Evolutionary conservation across 1,140 invertebrate genomes (phyloP).

Genomic region (Sycobia sp.): DNA sequence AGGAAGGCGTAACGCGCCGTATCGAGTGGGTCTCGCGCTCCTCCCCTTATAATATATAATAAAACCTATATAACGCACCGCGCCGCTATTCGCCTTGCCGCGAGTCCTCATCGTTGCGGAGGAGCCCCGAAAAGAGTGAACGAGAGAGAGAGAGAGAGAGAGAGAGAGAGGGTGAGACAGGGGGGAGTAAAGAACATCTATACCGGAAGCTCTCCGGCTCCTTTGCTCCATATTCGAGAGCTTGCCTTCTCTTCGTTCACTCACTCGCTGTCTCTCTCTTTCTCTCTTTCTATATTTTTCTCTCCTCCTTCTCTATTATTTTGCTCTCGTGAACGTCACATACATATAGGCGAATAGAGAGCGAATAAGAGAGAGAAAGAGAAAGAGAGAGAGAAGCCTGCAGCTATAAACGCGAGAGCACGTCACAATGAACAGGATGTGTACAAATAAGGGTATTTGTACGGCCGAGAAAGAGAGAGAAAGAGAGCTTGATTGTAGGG

Average conservation of each 20-base stretch:
- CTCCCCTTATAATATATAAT: too few relatives aligned
- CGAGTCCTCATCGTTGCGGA: too few relatives aligned
- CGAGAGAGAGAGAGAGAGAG: constrained; percentile 10
- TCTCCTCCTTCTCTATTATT: constrained; percentile 29
- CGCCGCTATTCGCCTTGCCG: too few relatives aligned
- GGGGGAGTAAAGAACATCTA: constrained; percentile 21
- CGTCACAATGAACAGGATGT: constrained; percentile 61
- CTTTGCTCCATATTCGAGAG: constrained; percentile 3
- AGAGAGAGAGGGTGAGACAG: constrained; percentile 9
- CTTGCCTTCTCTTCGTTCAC: neutral
- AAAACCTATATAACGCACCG: too few relatives aligned
- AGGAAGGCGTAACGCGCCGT: constrained; percentile 17
- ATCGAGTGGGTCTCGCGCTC: constrained; percentile 15
- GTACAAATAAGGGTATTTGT: constrained; percentile 63
- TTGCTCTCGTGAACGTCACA: too few relatives aligned
- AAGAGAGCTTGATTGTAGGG: constrained; percentile 49
- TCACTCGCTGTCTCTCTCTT: neutral
- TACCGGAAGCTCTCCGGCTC: constrained; percentile 14
- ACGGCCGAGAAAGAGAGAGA: constrained; percentile 42
- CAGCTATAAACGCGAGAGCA: too few relatives aligned
- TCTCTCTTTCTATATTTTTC: neutral
- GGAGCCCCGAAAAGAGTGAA: too few relatives aligned
- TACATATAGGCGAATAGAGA: too few relatives aligned
- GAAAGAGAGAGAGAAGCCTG: too few relatives aligned
- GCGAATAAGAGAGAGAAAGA: too few relatives aligned